phyloP scores from a whole-genome alignment of 2,797 vertebrate species.

The Pseudochirops corinnae region DNA sequence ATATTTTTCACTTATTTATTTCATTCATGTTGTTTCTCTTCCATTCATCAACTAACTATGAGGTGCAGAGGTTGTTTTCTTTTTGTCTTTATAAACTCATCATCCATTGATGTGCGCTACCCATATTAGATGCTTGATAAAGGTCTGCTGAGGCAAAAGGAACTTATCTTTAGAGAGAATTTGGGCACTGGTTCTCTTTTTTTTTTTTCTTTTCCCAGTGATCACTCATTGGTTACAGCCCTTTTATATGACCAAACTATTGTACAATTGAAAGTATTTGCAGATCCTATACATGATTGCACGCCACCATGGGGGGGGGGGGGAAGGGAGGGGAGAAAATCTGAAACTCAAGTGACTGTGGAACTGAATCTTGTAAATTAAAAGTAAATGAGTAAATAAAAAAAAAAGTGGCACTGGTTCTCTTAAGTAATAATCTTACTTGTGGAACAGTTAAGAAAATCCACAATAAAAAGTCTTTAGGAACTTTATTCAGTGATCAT shows the following conservation, averaged over 20 bases:
- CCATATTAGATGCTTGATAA: neutral
- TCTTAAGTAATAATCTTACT: neutral
- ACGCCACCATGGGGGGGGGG: too few relatives aligned
- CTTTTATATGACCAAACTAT: too few relatives aligned
- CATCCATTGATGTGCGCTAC: neutral
- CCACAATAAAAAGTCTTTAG: neutral
- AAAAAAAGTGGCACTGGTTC: too few relatives aligned
- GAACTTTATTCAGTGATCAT: neutral
- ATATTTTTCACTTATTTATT: neutral
- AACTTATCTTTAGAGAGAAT: neutral
- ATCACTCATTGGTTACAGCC: too few relatives aligned
- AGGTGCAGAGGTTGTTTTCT: neutral
- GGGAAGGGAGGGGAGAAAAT: too few relatives aligned
- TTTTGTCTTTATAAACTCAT: neutral
- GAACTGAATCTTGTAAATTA: too few relatives aligned
- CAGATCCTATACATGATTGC: too few relatives aligned
- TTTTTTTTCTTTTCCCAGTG: too few relatives aligned
- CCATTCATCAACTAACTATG: neutral
- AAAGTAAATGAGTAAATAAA: too few relatives aligned
- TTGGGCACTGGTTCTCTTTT: neutral
- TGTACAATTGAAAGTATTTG: too few relatives aligned
- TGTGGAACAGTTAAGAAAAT: neutral
- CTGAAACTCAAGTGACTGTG: too few relatives aligned
- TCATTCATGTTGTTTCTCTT: neutral
- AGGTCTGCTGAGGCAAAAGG: neutral